Conservation (phyloP, 2,797 vertebrate genomes). For the Macrochelys suwanniensis region DNA sequence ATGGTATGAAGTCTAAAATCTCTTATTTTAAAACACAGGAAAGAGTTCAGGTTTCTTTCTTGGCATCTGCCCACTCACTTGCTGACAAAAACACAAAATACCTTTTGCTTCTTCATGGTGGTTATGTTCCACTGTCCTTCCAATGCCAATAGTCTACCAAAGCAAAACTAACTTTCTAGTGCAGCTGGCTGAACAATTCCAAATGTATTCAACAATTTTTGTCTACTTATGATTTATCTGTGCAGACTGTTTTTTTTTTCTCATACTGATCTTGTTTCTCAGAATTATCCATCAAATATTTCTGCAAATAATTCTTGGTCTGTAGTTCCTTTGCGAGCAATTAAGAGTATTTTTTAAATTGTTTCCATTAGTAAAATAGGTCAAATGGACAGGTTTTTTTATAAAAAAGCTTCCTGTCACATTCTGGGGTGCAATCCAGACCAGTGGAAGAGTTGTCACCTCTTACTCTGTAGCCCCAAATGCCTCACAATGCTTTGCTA, state of each 20-base stretch:
- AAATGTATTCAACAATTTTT: background rate
- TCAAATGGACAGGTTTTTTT: background rate
- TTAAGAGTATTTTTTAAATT: background rate
- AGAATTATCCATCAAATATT: background rate
- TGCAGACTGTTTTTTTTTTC: background rate
- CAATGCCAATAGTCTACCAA: background rate
- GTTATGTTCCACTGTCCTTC: background rate
- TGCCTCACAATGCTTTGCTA: background rate
- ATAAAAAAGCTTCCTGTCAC: background rate
- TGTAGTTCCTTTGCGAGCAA: background rate
- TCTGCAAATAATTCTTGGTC: fast-evolving
- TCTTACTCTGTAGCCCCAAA: background rate
- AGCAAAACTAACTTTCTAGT: background rate
- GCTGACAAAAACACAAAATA: background rate
- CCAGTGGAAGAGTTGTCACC: background rate
- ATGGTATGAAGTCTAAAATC: background rate
- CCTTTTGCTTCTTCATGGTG: too few relatives aligned
- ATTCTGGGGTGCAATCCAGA: background rate
- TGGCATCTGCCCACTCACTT: background rate
- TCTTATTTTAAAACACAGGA: background rate
- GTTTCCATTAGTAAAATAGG: background rate
- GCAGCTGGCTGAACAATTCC: background rate
- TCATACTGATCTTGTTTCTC: background rate
- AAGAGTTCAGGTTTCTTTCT: background rate
- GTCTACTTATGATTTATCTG: background rate